Evolutionary conservation across 2,888 invertebrate genomes (phyloP), one percentile per base, ranked within the genome.

Genomic region (Subacronicta megacephala): DNA sequence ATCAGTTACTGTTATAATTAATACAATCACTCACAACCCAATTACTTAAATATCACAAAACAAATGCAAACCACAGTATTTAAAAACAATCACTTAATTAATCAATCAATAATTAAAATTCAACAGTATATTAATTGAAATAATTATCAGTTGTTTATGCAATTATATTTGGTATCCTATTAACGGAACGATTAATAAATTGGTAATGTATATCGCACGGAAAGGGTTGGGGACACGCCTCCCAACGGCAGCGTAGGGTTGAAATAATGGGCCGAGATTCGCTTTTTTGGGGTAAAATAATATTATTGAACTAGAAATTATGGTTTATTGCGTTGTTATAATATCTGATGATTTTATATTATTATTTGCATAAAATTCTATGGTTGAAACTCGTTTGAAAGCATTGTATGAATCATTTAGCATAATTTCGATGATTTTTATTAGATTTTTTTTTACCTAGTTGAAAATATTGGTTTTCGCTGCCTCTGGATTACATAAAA

Each of bases 171-270:
- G 59, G 50, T 57, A 55, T 61, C 58, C 61, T 47, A 58, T 66
- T 64, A 72, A 42, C 59, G 29, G 26, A 2, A 45, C 56, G 59
- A 70, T 77, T 72, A 64, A 72, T 72, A 72, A 76, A 72, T 75
- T 70, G 69, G 59, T 73, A 62, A 72, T 66, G 38, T 69, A 36
- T 49, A 56, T 18, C 35, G 38, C 35, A 16, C n/a, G 20, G 20
- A 37, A 56, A 33, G 49, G 58, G 47, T 55, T 20, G 16, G 18
- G 26, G 40, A 41, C n/a, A 26, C 35, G 23, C 43, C 43, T 12
- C 6, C 31, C 12, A 5, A 7, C n/a, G n/a, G 31, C 29, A 3
- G 31, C 29, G 29, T 31, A 31, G 31, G 31, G 12, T 31, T 31
- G 23, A 12, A 29, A 31, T 31, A 31, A 31, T 31, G n/a, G n/a